These are phyloP conservation scores for Drosophila sucinea DNA, from an alignment of 1,140 invertebrate genomes.

Conservation along the genomic window DNA sequence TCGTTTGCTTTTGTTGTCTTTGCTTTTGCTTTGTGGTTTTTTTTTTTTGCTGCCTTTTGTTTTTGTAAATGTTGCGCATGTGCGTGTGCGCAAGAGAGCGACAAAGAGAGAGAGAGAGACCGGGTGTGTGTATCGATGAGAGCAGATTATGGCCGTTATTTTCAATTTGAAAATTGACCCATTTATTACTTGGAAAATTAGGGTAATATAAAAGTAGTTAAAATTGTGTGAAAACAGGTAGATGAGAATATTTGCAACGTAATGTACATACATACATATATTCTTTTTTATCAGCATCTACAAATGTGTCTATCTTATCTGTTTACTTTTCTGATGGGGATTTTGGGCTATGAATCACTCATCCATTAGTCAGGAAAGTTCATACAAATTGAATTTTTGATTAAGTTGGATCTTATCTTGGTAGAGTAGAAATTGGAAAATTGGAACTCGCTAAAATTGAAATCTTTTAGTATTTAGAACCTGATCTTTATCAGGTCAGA, in stretches of 20 bases:
- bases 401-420: no score
- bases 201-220: not conserved
- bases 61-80: constrained; percentile 69
- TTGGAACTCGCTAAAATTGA: no score
- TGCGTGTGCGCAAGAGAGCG: constrained; percentile 30
- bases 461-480: no score
- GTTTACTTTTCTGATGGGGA: not conserved
- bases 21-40: not conserved
- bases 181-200: not conserved
- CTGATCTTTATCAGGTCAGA: no score
- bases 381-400: no score
- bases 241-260: not conserved
- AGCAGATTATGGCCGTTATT: constrained; percentile 9
- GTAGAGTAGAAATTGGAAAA: no score
- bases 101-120: constrained; percentile 30
- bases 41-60: constrained; percentile 14
- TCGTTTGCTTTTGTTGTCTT: constrained; percentile 5
- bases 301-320: not conserved
- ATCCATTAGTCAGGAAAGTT: no score
- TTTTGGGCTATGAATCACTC: not conserved
- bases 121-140: constrained; percentile 8
- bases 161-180: constrained; percentile 10
- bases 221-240: not conserved
- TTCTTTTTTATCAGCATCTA: not conserved
- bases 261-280: not conserved